A percentile compares a stretch with the other conserved stretches of the same genome.
Evolutionary conservation across 37 sponge, comb jelly and placozoan genomes (phyloP).

Genomic region (Bolinopsis microptera): DNA sequence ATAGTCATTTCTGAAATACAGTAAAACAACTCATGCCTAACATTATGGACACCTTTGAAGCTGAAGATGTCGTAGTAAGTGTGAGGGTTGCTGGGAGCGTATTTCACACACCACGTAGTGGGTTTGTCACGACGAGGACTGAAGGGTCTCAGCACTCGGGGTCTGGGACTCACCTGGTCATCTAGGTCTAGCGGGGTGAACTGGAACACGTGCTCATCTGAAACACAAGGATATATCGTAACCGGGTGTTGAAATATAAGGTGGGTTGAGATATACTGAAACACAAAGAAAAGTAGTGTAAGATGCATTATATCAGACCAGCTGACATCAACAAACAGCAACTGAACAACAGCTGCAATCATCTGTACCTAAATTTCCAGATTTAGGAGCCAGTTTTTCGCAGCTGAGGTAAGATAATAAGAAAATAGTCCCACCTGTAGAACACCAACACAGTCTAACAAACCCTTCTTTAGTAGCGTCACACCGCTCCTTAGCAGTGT

Average conservation of each 20-base stretch:
- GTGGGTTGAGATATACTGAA: too few species aligned
- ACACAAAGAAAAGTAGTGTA: too few species aligned
- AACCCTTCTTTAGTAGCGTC: conserved; percentile 5
- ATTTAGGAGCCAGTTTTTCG: too few species aligned
- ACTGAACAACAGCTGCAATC: too few species aligned
- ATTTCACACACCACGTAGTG: conserved; percentile 37
- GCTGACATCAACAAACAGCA: too few species aligned
- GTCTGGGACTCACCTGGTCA: neutral
- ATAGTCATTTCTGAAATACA: too few species aligned
- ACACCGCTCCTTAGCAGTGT: conserved; percentile 16
- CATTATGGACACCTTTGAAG: conserved; percentile 22
- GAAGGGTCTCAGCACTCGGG: neutral
- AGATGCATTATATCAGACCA: too few species aligned
- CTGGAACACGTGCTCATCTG: conserved; percentile 49
- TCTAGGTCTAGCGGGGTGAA: neutral
- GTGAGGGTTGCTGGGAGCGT: neutral
- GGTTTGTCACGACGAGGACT: neutral
- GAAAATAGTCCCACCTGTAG: conserved; percentile 27
- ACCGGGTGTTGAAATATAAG: too few species aligned
- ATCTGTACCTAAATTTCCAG: too few species aligned
- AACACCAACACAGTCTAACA: conserved; percentile 45
- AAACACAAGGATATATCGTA: too few species aligned
- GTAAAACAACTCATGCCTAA: too few species aligned
- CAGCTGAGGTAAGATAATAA: too few species aligned
- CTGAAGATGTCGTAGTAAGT: neutral